A percentile compares a stretch with the other conserved stretches of the same genome.
Evolutionary conservation across 2,888 invertebrate genomes (phyloP).

Genomic region (Xylocampa areola): DNA sequence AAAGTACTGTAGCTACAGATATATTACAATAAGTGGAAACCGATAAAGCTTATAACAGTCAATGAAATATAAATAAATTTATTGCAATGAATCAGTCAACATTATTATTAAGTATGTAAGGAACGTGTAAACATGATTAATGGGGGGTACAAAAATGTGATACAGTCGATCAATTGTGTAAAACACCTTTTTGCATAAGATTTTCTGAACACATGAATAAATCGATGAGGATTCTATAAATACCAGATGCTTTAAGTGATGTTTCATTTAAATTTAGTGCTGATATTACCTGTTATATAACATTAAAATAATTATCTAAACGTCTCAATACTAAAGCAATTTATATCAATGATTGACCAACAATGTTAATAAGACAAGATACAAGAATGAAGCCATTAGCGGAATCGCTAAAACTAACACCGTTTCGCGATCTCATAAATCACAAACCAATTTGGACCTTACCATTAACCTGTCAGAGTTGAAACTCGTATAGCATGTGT

Average conservation of each 20-base stretch:
- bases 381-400: slow-evolving; percentile 80
- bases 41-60: slow-evolving; percentile 17
- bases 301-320: slow-evolving; percentile 62
- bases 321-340: slow-evolving; percentile 65
- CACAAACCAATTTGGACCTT: slow-evolving; percentile 64
- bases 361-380: slow-evolving; percentile 75
- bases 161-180: slow-evolving; percentile 32
- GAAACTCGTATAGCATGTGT: slow-evolving; percentile 61
- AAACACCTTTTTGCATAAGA: slow-evolving; percentile 37
- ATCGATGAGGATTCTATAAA: slow-evolving; percentile 14
- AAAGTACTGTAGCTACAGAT: too few species aligned
- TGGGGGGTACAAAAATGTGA: slow-evolving; percentile 32
- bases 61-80: slow-evolving; percentile 31
- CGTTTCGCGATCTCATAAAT: slow-evolving; percentile 61
- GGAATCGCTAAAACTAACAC: slow-evolving; percentile 84
- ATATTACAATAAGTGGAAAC: slow-evolving; percentile 14
- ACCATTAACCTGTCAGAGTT: slow-evolving; percentile 64
- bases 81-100: slow-evolving; percentile 22
- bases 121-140: slow-evolving; percentile 52
- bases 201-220: slow-evolving; percentile 23
- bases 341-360: slow-evolving; percentile 72
- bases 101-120: slow-evolving; percentile 47
- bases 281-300: slow-evolving; percentile 53
- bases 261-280: slow-evolving; percentile 24
- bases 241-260: slow-evolving; percentile 13